Conservation (phyloP, 64 coral and sea anemone genomes). For the Hydrozoanthus tunicans region DNA sequence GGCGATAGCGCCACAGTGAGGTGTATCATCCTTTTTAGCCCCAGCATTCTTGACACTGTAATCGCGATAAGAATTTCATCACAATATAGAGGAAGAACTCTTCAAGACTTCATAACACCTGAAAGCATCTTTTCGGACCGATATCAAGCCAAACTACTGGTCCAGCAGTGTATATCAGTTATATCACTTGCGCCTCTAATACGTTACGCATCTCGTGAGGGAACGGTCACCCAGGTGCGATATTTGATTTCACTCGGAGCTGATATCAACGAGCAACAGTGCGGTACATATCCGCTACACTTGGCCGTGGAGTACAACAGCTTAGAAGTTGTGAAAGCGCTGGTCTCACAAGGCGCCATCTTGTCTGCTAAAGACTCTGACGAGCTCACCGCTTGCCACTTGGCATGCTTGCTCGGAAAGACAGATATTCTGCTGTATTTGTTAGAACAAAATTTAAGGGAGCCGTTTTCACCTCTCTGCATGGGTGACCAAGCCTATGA, state of each 20-base stretch:
- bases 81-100: background rate
- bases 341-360: slow-evolving; percentile 4
- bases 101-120: background rate
- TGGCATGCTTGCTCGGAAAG: slow-evolving; percentile 15
- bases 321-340: background rate
- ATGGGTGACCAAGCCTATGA: background rate
- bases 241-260: background rate
- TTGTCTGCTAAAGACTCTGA: slow-evolving; percentile 22
- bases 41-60: slow-evolving; percentile 16
- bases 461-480: background rate
- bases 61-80: background rate
- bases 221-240: background rate
- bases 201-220: background rate
- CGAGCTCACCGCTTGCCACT: slow-evolving; percentile 10
- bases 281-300: slow-evolving; percentile 1
- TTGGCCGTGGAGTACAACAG: slow-evolving; percentile 17
- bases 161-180: background rate
- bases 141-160: background rate
- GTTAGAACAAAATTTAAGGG: background rate
- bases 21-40: slow-evolving; percentile 10
- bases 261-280: background rate
- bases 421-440: slow-evolving; percentile 34
- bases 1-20: background rate
- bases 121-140: background rate
- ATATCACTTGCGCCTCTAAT: background rate